Evolutionary conservation across 2,113 vertebrate species (phyloP), one percentile per base, ranked within the genome.

Genomic region (Columba janthina): DNA sequence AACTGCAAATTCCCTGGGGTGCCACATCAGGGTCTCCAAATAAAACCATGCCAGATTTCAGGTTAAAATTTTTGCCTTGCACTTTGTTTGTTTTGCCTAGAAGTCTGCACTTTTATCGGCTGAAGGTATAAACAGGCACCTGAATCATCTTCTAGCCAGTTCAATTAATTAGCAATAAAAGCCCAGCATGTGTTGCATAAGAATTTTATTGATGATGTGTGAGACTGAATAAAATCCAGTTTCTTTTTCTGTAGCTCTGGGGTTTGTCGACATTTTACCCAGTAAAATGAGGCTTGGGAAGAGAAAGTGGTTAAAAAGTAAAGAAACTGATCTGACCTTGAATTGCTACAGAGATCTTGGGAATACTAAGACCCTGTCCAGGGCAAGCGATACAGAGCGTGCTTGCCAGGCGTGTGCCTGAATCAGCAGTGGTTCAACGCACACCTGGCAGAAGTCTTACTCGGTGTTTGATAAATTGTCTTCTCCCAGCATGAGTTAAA

Each of bases 401-500:
- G 29, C 42, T 88, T 93, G 75, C 86, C 88, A 82, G 88, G 73
- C 28, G 0, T 53, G 65, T 71, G 73, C 67, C 72, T 84, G 76
- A 72, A 95, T 95, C 90, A 67, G 85, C 76, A 75, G 54, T 36
- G 85, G 80, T 83, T 91, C 72, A 72, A 21, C 5, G 58, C 5
- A 2, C 86, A 89, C 93, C 80, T 97, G 92, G 65, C 76, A 93
- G 70, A 93, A 93, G 22, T 61, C 62, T 89, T 84, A 44, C 69
- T 84, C 15, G 1, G 17, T 50, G 57, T 86, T 90, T 86, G 83
- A 89, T 64, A 82, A 82, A 94, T 70, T 79, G 70, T 94, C 80
- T 90, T 92, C 46, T 89, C 80, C 36, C 61, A 93, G 83, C 73
- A 53, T 69, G 76, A 90, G 57, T 89, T 81, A 42, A 85, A 80